Percentiles rank a stretch among this genome's conserved stretches.
Evolutionary conservation across 2,888 invertebrate genomes (phyloP).

Genomic region (Plebejus anna): DNA sequence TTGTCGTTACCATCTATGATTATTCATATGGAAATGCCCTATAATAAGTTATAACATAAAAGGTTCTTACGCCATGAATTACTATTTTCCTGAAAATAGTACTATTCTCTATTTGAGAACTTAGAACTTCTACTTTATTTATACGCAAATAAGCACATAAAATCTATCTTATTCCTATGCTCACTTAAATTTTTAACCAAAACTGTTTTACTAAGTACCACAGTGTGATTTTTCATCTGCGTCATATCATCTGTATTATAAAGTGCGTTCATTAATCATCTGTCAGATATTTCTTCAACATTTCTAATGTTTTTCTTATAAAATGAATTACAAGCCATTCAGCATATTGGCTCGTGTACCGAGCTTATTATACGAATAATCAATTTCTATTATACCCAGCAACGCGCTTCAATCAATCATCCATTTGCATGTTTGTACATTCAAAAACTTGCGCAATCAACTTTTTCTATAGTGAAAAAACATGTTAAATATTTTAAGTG

Average conservation of each 20-base stretch:
- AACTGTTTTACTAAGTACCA: not conserved
- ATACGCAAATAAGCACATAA: too few species aligned
- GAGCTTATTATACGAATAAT: conserved; percentile 21
- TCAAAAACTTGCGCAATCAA: conserved; percentile 27
- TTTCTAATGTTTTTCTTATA: conserved; percentile 20
- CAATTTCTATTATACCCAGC: conserved; percentile 24
- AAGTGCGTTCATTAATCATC: conserved; percentile 8
- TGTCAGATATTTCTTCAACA: not conserved
- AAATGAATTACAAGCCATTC: conserved; percentile 8
- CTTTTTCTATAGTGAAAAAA: conserved; percentile 22
- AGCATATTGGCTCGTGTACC: conserved; percentile 21
- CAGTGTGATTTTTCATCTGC: not conserved
- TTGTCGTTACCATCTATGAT: not conserved
- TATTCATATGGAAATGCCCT: not conserved
- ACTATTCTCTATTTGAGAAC: not conserved
- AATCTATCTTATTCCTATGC: too few species aligned
- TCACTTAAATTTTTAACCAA: too few species aligned
- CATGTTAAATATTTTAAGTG: conserved; percentile 18
- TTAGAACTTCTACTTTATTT: not conserved
- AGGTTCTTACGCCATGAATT: not conserved
- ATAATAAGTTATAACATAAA: too few species aligned
- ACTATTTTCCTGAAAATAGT: not conserved
- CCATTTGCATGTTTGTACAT: conserved; percentile 28
- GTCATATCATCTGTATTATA: conserved; percentile 8
- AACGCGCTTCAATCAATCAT: conserved; percentile 27